Percentiles rank a stretch among this genome's conserved stretches.
phyloP scores from a whole-genome alignment of 2,113 vertebrate species.

The Brevimyrus niger region DNA sequence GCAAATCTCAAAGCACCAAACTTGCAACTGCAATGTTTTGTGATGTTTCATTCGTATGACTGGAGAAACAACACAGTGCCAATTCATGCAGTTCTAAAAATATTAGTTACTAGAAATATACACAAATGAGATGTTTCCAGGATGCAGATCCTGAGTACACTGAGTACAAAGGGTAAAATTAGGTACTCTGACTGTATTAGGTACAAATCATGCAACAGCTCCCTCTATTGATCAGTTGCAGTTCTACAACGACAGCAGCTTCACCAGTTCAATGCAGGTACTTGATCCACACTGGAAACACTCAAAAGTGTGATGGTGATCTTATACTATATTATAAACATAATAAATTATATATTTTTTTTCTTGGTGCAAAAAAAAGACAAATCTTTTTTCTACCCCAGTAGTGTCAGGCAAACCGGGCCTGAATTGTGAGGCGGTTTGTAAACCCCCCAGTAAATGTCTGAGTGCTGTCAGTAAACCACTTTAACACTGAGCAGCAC shows the following conservation, averaged over 20 bases:
- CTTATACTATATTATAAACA: background rate
- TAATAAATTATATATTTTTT: background rate
- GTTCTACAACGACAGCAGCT: background rate
- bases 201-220: background rate
- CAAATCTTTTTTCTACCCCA: background rate
- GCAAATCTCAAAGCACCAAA: constrained; percentile 23
- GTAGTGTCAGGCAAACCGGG: background rate
- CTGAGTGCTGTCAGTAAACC: background rate
- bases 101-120: background rate
- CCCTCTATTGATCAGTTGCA: background rate
- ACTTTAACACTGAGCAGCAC: background rate
- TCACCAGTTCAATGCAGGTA: background rate
- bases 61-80: constrained; percentile 24
- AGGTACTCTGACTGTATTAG: background rate
- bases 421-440: background rate
- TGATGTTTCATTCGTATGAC: constrained; percentile 7
- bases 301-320: background rate
- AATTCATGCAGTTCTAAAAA: constrained; percentile 9
- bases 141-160: background rate
- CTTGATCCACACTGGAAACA: constrained; percentile 16
- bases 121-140: constrained; percentile 10
- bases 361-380: background rate
- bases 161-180: background rate
- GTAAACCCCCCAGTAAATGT: background rate
- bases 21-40: background rate